phyloP scores from a whole-genome alignment of 1,140 invertebrate species.

The Caerostris darwini region DNA sequence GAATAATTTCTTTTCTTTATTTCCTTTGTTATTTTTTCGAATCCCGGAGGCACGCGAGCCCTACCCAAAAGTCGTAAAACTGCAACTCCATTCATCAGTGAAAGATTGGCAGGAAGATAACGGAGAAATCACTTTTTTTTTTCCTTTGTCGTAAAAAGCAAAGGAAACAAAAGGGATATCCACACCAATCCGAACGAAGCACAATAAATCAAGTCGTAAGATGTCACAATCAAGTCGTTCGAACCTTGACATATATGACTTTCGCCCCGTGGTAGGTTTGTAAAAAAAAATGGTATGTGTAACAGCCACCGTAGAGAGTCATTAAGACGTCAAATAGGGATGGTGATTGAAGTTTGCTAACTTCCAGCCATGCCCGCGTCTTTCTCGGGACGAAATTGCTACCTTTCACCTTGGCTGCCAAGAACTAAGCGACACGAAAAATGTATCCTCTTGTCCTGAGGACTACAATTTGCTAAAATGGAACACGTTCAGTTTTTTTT shows the following conservation, averaged over 20 bases:
- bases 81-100: neutral
- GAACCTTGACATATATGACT: neutral
- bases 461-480: neutral
- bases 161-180: neutral
- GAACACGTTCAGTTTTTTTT: too few species aligned
- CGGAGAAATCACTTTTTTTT: neutral
- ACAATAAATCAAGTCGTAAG: neutral
- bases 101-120: neutral
- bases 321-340: neutral
- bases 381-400: conserved; percentile 1
- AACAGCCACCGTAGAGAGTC: neutral
- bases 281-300: neutral
- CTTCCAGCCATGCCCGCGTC: neutral
- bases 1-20: too few species aligned
- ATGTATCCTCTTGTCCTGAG: neutral
- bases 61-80: neutral
- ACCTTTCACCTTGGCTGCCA: neutral
- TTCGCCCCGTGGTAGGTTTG: neutral
- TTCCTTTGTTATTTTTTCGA: too few species aligned
- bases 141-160: neutral
- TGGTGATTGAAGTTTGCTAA: neutral
- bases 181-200: neutral
- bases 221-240: neutral
- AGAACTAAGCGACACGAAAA: neutral
- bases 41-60: too few species aligned